Percentiles rank a stretch among this genome's conserved stretches.
Evolutionary conservation across 2,797 vertebrate species (phyloP).

Genomic region (Potorous gilbertii): DNA sequence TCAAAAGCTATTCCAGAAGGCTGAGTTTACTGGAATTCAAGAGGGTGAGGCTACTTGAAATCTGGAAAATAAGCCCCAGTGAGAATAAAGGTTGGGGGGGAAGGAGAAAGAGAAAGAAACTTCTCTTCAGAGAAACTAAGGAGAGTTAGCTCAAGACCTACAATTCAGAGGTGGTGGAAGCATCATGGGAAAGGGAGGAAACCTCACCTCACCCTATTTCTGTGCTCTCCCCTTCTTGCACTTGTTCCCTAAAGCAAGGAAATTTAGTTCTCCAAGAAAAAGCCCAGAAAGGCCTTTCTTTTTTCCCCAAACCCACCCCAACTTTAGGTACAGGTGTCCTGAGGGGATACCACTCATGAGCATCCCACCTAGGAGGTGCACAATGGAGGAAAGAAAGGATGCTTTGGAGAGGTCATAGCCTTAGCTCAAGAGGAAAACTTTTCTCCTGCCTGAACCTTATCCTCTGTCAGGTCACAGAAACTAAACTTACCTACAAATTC

Average conservation of each 20-base stretch:
- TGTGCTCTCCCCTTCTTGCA: not conserved
- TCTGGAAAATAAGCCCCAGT: constrained; percentile 42
- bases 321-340: not conserved
- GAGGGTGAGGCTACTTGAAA: constrained; percentile 30
- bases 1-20: constrained; percentile 55
- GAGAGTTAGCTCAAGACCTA: not conserved
- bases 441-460: not conserved
- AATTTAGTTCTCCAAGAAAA: not conserved
- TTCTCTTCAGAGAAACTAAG: not conserved
- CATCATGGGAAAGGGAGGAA: not conserved
- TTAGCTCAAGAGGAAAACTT: not conserved
- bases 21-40: constrained; percentile 19
- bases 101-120: not conserved
- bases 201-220: not conserved
- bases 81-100: not conserved
- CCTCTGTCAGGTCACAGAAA: not conserved
- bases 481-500: constrained; percentile 95
- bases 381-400: not conserved
- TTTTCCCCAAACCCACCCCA: not conserved
- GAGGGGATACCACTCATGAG: not conserved
- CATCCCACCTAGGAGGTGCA: not conserved
- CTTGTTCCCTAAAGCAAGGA: not conserved
- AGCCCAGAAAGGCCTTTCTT: not conserved
- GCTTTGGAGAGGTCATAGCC: not conserved
- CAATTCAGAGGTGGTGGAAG: not conserved